phyloP scores from a whole-genome alignment of 2,113 vertebrate species.

The Cathartes aura region DNA sequence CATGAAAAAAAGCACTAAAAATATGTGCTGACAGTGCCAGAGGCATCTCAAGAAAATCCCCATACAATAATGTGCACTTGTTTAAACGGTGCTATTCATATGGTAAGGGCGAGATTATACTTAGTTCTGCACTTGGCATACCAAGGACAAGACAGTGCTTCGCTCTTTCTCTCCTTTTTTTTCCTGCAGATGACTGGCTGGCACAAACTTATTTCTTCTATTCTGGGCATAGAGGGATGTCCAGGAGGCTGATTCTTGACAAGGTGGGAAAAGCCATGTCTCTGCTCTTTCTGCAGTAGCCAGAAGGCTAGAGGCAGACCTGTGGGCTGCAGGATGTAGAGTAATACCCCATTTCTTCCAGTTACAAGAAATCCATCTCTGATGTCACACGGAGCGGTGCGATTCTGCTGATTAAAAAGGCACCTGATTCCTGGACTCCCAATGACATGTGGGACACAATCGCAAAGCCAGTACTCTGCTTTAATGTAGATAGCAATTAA shows the following conservation, averaged over 20 bases:
- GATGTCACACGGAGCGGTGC: accelerated
- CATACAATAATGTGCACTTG: not conserved
- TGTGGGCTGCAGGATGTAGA: not conserved
- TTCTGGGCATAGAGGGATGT: not conserved
- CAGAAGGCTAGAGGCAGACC: not conserved
- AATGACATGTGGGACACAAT: not conserved
- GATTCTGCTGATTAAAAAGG: not conserved
- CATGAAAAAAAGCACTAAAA: not conserved
- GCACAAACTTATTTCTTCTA: not conserved
- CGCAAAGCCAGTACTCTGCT: not conserved
- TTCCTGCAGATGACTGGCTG: not conserved
- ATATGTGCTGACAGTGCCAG: not conserved
- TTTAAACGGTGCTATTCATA: not conserved
- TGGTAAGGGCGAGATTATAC: not conserved
- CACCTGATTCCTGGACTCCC: not conserved
- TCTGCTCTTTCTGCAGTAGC: not conserved
- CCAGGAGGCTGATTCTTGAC: not conserved
- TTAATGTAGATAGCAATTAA: not conserved
- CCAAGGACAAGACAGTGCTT: not conserved
- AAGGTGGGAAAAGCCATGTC: not conserved
- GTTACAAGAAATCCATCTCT: not conserved
- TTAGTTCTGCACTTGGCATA: not conserved
- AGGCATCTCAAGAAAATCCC: not conserved
- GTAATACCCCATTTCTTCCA: not conserved
- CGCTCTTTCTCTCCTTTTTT: not conserved